A percentile compares a stretch with the other conserved stretches of the same genome.
These are phyloP conservation scores for Silurus meridionalis DNA, from an alignment of 2,113 vertebrate genomes.

Conservation along the genomic window DNA sequence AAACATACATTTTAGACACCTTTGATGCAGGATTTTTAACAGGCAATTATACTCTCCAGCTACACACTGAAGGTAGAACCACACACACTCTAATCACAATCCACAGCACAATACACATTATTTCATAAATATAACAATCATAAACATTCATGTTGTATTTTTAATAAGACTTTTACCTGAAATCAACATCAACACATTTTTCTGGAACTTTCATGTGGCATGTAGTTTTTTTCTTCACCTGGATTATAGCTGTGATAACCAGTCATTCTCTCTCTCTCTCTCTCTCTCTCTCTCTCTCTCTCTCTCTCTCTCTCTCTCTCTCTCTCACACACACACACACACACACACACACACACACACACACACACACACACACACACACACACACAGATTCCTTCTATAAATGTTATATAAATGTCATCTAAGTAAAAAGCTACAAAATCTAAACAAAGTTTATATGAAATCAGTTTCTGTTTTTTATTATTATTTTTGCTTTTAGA, in stretches of 20 bases:
- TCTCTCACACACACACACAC: not conserved
- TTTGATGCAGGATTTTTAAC: accelerated
- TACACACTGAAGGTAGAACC: constrained; percentile 37
- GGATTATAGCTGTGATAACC: not conserved
- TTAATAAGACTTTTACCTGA: not conserved
- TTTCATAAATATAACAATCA: not conserved
- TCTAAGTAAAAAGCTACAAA: no score
- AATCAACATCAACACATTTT: no score
- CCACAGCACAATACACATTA: not conserved
- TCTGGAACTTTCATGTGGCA: no score
- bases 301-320: no score
- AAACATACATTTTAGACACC: not conserved
- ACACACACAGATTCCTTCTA: not conserved
- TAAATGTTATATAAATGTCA: not conserved
- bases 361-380: no score
- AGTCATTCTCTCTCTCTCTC: not conserved
- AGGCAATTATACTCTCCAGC: not conserved
- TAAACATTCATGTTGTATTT: not conserved
- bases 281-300: not conserved
- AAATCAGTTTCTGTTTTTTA: no score
- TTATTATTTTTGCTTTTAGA: no score
- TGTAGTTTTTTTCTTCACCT: not conserved
- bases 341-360: not conserved
- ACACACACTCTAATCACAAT: constrained; percentile 5
- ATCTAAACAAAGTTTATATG: no score